Conservation (phyloP, 2,113 vertebrate genomes). For the Charina bottae region DNA sequence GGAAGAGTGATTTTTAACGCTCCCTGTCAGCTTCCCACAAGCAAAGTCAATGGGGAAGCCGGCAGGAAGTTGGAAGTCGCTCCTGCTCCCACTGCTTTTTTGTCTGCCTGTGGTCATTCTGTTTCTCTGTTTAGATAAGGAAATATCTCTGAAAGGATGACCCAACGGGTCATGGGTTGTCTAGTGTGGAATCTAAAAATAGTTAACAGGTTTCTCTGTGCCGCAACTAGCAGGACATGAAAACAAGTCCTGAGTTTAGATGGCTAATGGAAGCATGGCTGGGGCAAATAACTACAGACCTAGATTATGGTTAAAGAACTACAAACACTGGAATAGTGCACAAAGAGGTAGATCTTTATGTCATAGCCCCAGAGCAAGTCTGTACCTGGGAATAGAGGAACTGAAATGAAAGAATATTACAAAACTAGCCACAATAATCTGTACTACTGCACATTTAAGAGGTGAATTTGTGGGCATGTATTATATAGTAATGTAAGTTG, state of each 20-base stretch:
- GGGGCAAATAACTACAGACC: neutral
- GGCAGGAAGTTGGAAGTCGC: too few species aligned
- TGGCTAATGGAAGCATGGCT: neutral
- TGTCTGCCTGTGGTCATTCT: too few species aligned
- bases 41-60: too few species aligned
- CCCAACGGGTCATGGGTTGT: too few species aligned
- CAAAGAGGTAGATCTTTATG: neutral
- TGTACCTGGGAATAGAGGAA: neutral
- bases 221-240: neutral
- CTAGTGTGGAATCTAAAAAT: neutral
- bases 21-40: too few species aligned
- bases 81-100: too few species aligned
- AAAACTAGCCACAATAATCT: neutral
- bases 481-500: neutral
- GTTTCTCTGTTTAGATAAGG: too few species aligned
- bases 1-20: too few species aligned
- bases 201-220: neutral
- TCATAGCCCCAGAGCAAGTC: neutral
- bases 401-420: neutral
- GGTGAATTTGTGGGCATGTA: neutral
- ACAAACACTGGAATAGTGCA: neutral
- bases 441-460: neutral
- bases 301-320: neutral
- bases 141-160: too few species aligned
- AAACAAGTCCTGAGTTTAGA: neutral